These are phyloP conservation scores for Cynopterus brachyotis DNA, from an alignment of 2,113 vertebrate species.

Conservation along the genomic window DNA sequence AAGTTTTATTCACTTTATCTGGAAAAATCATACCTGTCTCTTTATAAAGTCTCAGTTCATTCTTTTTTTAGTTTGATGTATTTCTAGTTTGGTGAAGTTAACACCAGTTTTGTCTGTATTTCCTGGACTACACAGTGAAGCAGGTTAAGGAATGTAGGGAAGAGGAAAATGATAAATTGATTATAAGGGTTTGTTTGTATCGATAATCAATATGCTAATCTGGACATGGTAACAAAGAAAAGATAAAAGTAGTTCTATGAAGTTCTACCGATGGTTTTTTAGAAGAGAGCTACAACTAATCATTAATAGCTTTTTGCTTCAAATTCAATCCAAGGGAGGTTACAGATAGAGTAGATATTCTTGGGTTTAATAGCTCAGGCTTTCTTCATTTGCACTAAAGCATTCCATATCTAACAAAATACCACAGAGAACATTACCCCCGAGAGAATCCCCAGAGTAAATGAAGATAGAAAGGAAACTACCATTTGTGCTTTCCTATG, in stretches of 20 bases:
- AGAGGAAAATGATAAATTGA: background rate
- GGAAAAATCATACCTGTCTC: background rate
- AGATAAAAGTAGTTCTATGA: background rate
- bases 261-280: background rate
- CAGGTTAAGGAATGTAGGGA: background rate
- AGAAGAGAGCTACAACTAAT: background rate
- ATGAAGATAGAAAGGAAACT: background rate
- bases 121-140: background rate
- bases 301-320: background rate
- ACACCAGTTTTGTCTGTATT: background rate
- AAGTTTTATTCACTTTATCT: background rate
- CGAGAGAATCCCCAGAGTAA: background rate
- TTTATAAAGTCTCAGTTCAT: background rate
- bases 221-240: background rate
- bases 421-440: background rate
- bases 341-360: background rate
- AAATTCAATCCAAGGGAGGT: background rate
- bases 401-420: background rate
- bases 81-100: background rate
- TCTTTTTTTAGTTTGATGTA: conserved; percentile 4
- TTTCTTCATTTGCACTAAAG: background rate
- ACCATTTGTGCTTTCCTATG: background rate
- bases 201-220: background rate
- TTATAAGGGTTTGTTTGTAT: background rate
- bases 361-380: background rate